Evolutionary conservation across 2,888 invertebrate species (phyloP).

Genomic region (Noctua janthe): DNA sequence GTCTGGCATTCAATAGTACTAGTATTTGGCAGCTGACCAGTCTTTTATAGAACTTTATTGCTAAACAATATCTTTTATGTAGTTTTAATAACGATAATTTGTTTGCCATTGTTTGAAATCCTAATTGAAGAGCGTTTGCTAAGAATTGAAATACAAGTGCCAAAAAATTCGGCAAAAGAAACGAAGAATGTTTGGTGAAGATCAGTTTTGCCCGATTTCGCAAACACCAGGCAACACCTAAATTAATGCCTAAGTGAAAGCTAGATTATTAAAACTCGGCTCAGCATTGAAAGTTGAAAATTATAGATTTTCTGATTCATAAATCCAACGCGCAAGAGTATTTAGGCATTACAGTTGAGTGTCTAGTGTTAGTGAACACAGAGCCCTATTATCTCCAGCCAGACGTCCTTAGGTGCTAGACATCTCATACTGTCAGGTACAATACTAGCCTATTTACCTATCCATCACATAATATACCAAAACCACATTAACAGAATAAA

Average conservation of each 20-base stretch:
- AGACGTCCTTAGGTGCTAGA: background rate
- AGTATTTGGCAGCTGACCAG: conserved; percentile 30
- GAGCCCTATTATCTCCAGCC: background rate
- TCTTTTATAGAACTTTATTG: conserved; percentile 26
- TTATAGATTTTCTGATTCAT: background rate
- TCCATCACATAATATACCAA: background rate
- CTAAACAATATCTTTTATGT: conserved; percentile 9
- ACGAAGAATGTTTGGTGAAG: background rate
- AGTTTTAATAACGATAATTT: background rate
- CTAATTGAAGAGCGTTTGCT: background rate
- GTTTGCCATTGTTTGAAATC: background rate
- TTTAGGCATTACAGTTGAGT: background rate
- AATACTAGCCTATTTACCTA: background rate
- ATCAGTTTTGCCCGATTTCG: background rate
- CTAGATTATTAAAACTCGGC: background rate
- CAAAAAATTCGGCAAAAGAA: background rate
- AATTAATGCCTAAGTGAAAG: background rate
- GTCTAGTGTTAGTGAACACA: background rate
- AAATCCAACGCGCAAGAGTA: background rate
- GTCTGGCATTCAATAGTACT: background rate
- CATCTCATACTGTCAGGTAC: background rate
- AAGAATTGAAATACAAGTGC: background rate
- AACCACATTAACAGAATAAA: conserved; percentile 8
- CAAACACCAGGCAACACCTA: background rate
- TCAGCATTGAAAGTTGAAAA: background rate